Percentiles rank a stretch among this genome's conserved stretches.
Evolutionary conservation across 2,888 invertebrate genomes (phyloP).

Genomic region (Mythimna pallens): DNA sequence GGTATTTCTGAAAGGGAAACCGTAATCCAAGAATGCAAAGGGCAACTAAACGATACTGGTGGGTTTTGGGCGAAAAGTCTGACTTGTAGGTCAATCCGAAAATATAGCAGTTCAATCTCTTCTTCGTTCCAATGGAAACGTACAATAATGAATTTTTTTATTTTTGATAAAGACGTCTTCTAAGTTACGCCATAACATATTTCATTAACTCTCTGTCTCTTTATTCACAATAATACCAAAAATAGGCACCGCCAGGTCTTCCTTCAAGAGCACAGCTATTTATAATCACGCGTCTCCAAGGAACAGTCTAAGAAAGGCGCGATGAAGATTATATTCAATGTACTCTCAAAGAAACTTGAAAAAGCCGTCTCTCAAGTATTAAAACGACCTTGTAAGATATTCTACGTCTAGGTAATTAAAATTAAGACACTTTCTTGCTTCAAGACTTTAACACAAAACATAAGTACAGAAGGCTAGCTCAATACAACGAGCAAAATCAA

Average conservation of each 20-base stretch:
- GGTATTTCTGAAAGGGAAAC: too few relatives aligned
- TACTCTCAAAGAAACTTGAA: conserved; percentile 35
- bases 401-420: conserved; percentile 48
- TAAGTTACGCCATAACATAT: too few relatives aligned
- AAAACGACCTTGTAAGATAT: conserved; percentile 43
- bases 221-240: neutral
- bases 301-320: conserved; percentile 23
- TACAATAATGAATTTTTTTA: too few relatives aligned
- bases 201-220: neutral
- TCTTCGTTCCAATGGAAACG: too few relatives aligned
- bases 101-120: too few relatives aligned
- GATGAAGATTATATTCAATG: conserved; percentile 45
- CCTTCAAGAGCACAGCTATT: neutral
- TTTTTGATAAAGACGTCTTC: too few relatives aligned
- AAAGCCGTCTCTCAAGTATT: conserved; percentile 22
- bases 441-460: conserved; percentile 1
- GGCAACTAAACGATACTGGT: too few relatives aligned
- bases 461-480: neutral
- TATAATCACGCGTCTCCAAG: conserved; percentile 10
- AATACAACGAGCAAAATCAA: neutral
- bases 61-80: too few relatives aligned
- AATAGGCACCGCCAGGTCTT: neutral
- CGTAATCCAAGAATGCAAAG: too few relatives aligned
- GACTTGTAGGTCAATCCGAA: too few relatives aligned
- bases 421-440: conserved; percentile 54